Conservation (phyloP, 2,113 vertebrate species). For the Erythrolamprus reginae region DNA sequence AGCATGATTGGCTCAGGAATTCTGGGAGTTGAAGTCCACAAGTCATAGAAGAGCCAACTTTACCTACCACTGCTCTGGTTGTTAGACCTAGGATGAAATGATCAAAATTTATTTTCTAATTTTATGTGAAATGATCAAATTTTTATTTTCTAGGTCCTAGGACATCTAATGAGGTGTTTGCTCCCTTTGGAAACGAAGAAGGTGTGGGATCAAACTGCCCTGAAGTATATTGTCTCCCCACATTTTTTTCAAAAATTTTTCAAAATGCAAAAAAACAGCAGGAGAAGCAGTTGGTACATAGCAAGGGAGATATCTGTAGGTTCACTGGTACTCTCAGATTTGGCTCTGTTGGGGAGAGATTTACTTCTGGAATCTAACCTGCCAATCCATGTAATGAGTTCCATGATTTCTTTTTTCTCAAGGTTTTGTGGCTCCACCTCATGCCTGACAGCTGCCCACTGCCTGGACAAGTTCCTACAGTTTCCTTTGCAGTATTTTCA, state of each 20-base stretch:
- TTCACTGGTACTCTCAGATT: not conserved
- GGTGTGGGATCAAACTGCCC: not conserved
- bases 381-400: not conserved
- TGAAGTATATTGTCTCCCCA: not conserved
- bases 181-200: not conserved
- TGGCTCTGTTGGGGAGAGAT: not conserved
- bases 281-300: not conserved
- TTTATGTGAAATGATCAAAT: not conserved
- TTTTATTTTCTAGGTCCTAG: not conserved
- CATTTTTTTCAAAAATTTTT: not conserved
- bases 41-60: too few species aligned
- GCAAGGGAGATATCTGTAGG: not conserved
- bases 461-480: not conserved
- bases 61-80: too few species aligned
- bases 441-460: not conserved
- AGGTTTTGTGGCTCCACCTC: not conserved
- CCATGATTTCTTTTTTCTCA: not conserved
- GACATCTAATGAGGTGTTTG: not conserved
- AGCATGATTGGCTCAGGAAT: too few species aligned
- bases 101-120: too few species aligned
- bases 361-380: not conserved
- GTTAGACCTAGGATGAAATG: too few species aligned
- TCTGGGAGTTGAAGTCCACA: too few species aligned
- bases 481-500: not conserved
- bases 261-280: not conserved